Percentiles rank a stretch among this genome's conserved stretches.
Evolutionary conservation across 2,797 vertebrate genomes (phyloP).

Genomic region (Tapirus indicus): DNA sequence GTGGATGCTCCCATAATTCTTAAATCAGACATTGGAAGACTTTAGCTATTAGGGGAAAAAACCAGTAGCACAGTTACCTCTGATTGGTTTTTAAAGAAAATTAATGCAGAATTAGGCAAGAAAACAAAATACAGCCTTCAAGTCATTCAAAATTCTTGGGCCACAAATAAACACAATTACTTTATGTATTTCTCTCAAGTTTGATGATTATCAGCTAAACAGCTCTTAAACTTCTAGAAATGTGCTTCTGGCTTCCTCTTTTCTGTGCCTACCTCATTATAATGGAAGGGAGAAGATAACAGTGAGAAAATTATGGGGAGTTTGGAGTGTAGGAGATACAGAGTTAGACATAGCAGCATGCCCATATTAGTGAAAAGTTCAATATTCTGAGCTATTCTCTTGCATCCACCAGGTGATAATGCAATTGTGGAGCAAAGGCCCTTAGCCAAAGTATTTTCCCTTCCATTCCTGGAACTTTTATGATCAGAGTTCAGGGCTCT

Average conservation of each 20-base stretch:
- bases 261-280: not conserved
- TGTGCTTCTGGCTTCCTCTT: not conserved
- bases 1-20: not conserved
- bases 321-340: not conserved
- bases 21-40: not conserved
- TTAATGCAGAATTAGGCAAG: not conserved
- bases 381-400: constrained; percentile 11
- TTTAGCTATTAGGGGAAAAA: not conserved
- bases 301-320: not conserved
- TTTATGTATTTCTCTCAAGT: constrained; percentile 43
- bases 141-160: constrained; percentile 47
- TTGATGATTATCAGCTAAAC: constrained; percentile 32
- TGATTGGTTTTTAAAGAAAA: not conserved
- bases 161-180: constrained; percentile 33
- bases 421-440: not conserved
- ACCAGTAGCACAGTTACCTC: not conserved
- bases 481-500: not conserved
- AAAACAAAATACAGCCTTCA: constrained; percentile 50
- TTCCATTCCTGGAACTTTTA: not conserved
- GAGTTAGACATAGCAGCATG: not conserved
- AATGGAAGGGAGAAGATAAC: not conserved
- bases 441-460: not conserved
- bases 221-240: constrained; percentile 26
- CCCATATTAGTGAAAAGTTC: not conserved
- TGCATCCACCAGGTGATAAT: not conserved